Evolutionary conservation across 2,113 vertebrate genomes (phyloP).

Genomic region (human): DNA sequence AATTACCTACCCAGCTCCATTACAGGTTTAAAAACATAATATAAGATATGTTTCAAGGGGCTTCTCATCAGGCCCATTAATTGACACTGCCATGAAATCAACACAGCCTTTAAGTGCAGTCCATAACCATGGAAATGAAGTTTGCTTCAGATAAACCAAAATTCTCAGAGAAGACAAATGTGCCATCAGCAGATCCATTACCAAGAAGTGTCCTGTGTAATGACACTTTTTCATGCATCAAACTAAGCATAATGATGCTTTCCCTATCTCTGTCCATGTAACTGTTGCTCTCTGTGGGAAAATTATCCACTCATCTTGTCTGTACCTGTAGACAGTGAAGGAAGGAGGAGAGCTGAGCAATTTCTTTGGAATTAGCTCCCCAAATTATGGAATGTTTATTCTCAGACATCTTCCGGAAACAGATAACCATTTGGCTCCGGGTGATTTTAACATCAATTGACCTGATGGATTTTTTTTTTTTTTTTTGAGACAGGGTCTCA

Average conservation of each 20-base stretch:
- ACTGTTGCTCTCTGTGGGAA: background rate
- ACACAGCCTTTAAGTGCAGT: background rate
- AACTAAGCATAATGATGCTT: background rate
- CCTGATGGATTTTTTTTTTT: background rate
- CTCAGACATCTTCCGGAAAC: background rate
- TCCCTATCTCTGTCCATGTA: background rate
- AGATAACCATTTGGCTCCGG: background rate
- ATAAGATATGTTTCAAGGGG: background rate
- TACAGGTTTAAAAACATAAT: background rate
- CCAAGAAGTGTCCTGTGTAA: background rate
- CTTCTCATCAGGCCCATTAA: background rate
- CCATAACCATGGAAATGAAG: background rate
- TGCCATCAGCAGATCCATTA: background rate
- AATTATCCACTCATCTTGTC: background rate
- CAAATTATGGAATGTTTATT: background rate
- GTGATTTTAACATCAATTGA: background rate
- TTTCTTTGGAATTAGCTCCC: background rate
- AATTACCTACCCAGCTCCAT: background rate
- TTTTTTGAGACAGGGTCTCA: background rate
- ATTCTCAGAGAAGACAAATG: background rate
- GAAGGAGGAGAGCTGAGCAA: background rate
- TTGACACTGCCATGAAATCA: background rate
- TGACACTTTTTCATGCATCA: background rate
- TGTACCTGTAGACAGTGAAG: background rate
- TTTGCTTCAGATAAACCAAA: slow-evolving; percentile 9